Conservation (phyloP, 1,140 invertebrate species). For the Anoplolepis gracilipes region DNA sequence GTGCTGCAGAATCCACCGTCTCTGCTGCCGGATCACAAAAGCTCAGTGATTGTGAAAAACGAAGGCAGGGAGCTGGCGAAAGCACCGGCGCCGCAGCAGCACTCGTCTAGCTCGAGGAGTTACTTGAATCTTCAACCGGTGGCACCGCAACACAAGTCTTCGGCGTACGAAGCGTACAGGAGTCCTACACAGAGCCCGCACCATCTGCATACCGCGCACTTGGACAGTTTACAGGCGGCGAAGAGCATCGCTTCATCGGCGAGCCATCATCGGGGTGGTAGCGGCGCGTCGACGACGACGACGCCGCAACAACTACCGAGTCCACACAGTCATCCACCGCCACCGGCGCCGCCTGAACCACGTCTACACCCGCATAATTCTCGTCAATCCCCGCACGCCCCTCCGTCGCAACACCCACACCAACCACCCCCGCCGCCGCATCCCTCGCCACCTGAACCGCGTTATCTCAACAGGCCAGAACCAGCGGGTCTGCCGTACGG, state of each 20-base stretch:
- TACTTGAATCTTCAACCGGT: conserved; percentile 88
- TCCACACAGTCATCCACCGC: conserved; percentile 78
- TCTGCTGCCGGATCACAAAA: conserved; percentile 89
- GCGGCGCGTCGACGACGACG: conserved; percentile 61
- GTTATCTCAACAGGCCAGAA: conserved; percentile 81
- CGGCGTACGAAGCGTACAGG: conserved; percentile 86
- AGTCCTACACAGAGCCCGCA: conserved; percentile 87
- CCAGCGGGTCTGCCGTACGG: conserved; percentile 77
- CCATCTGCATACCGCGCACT: conserved; percentile 80
- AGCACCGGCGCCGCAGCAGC: conserved; percentile 86
- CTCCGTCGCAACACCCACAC: conserved; percentile 75
- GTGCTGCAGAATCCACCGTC: conserved; percentile 88
- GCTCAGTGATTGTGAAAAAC: conserved; percentile 92
- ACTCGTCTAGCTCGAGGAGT: conserved; percentile 89
- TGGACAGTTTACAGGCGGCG: conserved; percentile 77
- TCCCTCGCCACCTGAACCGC: conserved; percentile 86
- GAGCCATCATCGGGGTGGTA: conserved; percentile 73
- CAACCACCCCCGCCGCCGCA: conserved; percentile 79
- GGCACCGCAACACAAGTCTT: conserved; percentile 82
- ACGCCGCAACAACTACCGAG: conserved; percentile 81
- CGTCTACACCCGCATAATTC: conserved; percentile 83
- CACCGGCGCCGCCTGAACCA: conserved; percentile 81
- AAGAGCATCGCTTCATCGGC: conserved; percentile 77
- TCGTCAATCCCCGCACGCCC: conserved; percentile 82
- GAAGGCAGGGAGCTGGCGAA: conserved; percentile 89